Evolutionary conservation across 1,140 invertebrate species (phyloP).

Genomic region (Dinothrombium tinctorium): DNA sequence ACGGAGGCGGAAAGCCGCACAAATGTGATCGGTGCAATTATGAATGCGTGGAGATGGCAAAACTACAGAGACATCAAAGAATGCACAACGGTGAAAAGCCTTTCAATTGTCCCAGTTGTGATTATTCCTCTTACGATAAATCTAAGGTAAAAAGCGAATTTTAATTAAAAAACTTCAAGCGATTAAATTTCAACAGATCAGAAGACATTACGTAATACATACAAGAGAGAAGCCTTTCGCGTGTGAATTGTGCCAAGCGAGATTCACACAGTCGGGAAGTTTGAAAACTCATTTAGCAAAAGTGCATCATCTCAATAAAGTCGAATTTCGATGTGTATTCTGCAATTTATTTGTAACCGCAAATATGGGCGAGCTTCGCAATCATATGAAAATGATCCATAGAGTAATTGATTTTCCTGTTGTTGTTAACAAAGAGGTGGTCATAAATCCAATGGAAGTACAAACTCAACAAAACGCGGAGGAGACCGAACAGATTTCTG

Average conservation of each 20-base stretch:
- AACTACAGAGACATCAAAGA: conserved; percentile 89
- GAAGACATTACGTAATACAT: conserved; percentile 3
- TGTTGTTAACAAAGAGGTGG: not conserved
- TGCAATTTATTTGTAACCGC: not conserved
- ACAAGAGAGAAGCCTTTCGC: conserved; percentile 5
- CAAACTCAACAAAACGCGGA: no score
- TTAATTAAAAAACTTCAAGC: not conserved
- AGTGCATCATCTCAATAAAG: not conserved
- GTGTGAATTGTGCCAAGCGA: conserved; percentile 5
- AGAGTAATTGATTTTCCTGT: not conserved
- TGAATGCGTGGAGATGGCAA: not conserved
- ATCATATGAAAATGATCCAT: not conserved
- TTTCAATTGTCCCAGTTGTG: conserved; percentile 36
- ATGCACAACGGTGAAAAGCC: conserved; percentile 62
- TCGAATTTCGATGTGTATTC: not conserved
- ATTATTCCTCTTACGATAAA: conserved; percentile 38
- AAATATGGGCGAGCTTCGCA: conserved; percentile 1
- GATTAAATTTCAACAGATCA: not conserved
- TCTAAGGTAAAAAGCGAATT: conserved; percentile 16
- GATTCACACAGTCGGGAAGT: not conserved
- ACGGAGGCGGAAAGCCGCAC: not conserved
- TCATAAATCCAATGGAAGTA: no score
- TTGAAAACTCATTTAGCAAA: conserved; percentile 1
- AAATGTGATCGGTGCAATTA: not conserved
- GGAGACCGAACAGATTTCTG: no score